These are phyloP conservation scores for Aspiorhynchus laticeps DNA, from an alignment of 2,113 vertebrate species.

Conservation along the genomic window DNA sequence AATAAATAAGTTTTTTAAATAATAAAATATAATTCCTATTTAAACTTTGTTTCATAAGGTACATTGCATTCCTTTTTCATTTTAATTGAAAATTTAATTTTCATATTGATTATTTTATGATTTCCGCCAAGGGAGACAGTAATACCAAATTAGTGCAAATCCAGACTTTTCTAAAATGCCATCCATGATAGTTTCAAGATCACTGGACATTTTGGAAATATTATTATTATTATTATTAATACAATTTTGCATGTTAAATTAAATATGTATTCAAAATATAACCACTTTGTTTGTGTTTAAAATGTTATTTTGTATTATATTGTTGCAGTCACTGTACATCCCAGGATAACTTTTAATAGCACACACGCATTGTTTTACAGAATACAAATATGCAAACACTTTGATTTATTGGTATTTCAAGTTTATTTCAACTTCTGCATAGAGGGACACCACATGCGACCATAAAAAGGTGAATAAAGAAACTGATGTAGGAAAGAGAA, in stretches of 20 bases:
- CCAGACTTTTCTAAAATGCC: not conserved
- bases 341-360: not conserved
- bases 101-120: not conserved
- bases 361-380: not conserved
- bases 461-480: not conserved
- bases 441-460: not conserved
- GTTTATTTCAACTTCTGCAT: not conserved
- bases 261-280: too few species aligned
- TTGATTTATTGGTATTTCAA: not conserved
- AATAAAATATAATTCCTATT: too few species aligned
- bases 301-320: not conserved
- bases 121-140: not conserved
- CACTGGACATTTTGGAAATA: not conserved
- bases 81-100: not conserved
- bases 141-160: not conserved
- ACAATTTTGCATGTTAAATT: too few species aligned
- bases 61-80: not conserved
- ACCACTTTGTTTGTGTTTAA: too few species aligned
- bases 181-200: not conserved
- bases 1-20: not conserved
- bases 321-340: not conserved
- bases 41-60: too few species aligned
- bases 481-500: not conserved
- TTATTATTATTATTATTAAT: too few species aligned
- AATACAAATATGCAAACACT: not conserved